Evolutionary conservation across 2,797 vertebrate genomes (phyloP), one percentile per base, ranked within the genome.

Genomic region (Natrix natrix): DNA sequence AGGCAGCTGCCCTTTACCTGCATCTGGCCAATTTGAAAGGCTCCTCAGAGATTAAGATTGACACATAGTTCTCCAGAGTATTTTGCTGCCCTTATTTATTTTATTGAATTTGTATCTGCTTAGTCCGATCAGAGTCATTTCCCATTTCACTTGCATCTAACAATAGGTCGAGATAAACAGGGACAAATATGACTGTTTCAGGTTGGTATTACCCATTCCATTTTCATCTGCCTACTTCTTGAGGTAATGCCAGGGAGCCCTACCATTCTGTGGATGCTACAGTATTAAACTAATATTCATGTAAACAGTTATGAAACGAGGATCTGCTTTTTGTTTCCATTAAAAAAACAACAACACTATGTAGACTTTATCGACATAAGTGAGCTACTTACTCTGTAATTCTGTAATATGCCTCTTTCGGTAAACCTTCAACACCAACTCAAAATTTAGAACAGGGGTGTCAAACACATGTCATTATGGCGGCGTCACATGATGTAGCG

Each of bases 371-470:
- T 22, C 1, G 0, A 43, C 20, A 43, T 43, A 78, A 8, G 37
- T 24, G 37, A 22, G 37, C 17, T 78, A 78, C 1, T 11, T 78
- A 17, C 3, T 78, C 74, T 43, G 22, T 78, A 43, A 78, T 78
- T 78, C 14, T 37, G 1, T 74, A 17, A 37, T 17, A 37, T 37
- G 32, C 32, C 66, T 20, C 16, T 74, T 74, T 74, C 20, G 32
- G 69, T 20, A 74, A 43, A 57, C 0, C 5, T 37, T 69, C 69
- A 92, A 86, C 32, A 60, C 0, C 8, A 95, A 93, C 7, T 86
- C 94, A 91, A 94, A 91, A 92, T 69, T 87, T 93, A 92, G 90
- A 24, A 55, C 55, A 16, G 56, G 56, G 56, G 3, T 16, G 13
- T 57, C 55, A 55, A 55, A 55, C 12, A 13, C 55, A 13, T 55